Base-by-base conservation (phyloP, 1,140 invertebrate genomes). In the Ericerus pela region DNA sequence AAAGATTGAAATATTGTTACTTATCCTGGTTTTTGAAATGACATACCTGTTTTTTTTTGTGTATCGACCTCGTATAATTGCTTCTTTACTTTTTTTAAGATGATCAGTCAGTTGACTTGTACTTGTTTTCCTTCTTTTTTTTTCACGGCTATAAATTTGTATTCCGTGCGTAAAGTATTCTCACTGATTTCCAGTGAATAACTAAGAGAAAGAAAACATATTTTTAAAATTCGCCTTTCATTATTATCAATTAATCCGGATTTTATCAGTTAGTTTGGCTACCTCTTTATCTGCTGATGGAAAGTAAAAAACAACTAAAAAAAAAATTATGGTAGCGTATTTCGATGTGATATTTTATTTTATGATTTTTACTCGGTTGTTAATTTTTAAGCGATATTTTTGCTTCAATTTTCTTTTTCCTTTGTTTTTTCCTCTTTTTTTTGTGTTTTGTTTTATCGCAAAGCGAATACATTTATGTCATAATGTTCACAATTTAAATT, bases 281-380 rank as follows among this genome's bases (percentile, higher is more conserved):
- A 47, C 41, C 41, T 47, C 20, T 24, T 24, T 47, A 24, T 24
- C 26, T n/a, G n/a, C n/a, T n/a, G n/a, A n/a, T n/a, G n/a, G n/a
- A n/a, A n/a, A n/a, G n/a, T n/a, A n/a, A n/a, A n/a, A n/a, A n/a
- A n/a, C n/a, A n/a, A n/a, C n/a, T n/a, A n/a, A n/a, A n/a, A n/a
- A n/a, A n/a, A 47, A 47, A 24, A 24, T 24, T 47, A 47, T 24
- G 41, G 41, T 47, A 47, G 41, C 41, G 18, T n/a, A 47, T 47
- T 47, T 47, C 41, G 41, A 47, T 47, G 41, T 47, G 41, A 47
- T 47, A 47, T 47, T 47, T 47, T 47, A 47, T 47, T 47, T 47
- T 47, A 47, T 47, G 41, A 47, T 47, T 47, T 47, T 47, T 47
- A 47, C n/a, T 47, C 41, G 14, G 41, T 47, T 47, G 22, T 10